Evolutionary conservation across 2,888 invertebrate genomes (phyloP).

Genomic region (Eristalis arbustorum): DNA sequence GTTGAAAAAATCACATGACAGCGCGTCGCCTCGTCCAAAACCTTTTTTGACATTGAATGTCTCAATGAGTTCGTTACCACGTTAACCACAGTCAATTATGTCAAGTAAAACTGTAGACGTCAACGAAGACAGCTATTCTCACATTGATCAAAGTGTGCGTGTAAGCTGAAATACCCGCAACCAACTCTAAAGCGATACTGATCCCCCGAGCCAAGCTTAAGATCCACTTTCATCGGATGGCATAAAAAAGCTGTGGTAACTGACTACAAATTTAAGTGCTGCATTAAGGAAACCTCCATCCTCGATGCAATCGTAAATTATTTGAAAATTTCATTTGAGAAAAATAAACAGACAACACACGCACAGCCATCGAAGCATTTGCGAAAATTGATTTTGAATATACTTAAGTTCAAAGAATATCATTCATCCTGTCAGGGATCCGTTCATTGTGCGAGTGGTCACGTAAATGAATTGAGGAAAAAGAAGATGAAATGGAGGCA

Average conservation of each 20-base stretch:
- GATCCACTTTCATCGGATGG: not conserved
- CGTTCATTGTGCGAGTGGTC: constrained; percentile 32
- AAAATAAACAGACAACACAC: not conserved
- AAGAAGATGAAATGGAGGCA: not conserved
- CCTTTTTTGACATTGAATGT: too few relatives aligned
- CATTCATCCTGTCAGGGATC: constrained; percentile 45
- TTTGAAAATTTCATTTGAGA: not conserved
- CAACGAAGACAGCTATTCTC: too few relatives aligned
- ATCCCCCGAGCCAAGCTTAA: too few relatives aligned
- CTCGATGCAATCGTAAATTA: not conserved
- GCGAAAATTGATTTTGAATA: constrained; percentile 37
- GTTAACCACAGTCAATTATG: too few relatives aligned
- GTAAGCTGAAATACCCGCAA: too few relatives aligned
- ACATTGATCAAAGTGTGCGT: too few relatives aligned
- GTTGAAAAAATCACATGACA: too few relatives aligned
- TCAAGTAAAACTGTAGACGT: too few relatives aligned
- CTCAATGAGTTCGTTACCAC: too few relatives aligned
- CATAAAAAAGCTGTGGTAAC: not conserved
- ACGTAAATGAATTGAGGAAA: constrained; percentile 40
- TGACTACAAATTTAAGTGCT: not conserved
- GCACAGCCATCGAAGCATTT: not conserved
- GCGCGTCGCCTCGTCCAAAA: too few relatives aligned
- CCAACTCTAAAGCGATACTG: too few relatives aligned
- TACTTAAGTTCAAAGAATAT: constrained; percentile 12
- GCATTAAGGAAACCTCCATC: not conserved